Conservation (phyloP, 2,113 vertebrate species). For the Eublepharis macularius region DNA sequence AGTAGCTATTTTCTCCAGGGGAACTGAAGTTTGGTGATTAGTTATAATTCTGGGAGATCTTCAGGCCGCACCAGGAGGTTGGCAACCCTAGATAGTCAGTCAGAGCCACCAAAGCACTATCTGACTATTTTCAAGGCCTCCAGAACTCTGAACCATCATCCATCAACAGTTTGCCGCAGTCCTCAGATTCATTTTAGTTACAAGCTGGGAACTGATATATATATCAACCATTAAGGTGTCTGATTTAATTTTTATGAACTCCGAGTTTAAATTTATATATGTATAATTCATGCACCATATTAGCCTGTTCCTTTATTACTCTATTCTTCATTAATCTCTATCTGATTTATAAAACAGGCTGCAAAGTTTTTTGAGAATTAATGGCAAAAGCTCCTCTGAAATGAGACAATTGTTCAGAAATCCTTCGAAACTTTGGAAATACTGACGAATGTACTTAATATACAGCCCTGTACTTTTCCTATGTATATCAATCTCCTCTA, state of each 20-base stretch:
- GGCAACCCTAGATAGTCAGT: neutral
- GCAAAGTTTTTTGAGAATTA: neutral
- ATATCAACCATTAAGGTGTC: neutral
- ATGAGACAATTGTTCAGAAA: neutral
- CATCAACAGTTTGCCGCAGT: neutral
- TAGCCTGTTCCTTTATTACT: neutral
- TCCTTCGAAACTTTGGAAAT: neutral
- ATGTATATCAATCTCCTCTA: neutral
- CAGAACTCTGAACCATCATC: neutral
- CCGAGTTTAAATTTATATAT: neutral
- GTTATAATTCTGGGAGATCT: too few relatives aligned
- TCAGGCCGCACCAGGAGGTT: too few relatives aligned
- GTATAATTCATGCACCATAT: neutral
- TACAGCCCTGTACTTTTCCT: neutral
- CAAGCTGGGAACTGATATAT: neutral
- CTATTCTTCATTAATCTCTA: neutral
- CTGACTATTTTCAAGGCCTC: accelerated
- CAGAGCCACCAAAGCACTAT: accelerated
- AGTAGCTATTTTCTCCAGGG: too few relatives aligned
- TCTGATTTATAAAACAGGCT: neutral
- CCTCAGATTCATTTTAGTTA: neutral
- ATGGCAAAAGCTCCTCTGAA: accelerated
- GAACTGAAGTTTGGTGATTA: too few relatives aligned
- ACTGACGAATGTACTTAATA: neutral
- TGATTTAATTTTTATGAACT: slow-evolving; percentile 24